Base-by-base conservation (phyloP, 2,888 invertebrate species). In the Euspilapteryx auroguttella region DNA sequence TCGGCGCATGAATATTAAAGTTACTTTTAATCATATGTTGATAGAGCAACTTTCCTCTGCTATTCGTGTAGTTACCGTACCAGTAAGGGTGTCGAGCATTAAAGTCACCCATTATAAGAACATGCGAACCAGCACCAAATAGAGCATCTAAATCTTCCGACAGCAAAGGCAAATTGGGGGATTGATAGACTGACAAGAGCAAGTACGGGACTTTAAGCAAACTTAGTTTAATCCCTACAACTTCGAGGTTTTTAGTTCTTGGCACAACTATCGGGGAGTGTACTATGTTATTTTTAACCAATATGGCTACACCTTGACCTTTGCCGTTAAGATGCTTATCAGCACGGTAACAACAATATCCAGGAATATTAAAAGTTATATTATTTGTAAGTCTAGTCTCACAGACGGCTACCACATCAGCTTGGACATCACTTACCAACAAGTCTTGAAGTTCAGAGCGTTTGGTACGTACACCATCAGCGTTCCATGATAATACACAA, bases 61-160 rank as follows among this genome's bases (percentile, higher is more conserved):
- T 17, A 25, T 33, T 33, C 2, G 4, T 13, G 10, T 9, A 13
- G 9, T 13, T 17, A 7, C 24, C 17, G 11, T 14, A 3, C 33
- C 33, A 33, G 6, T 27, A 14, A 2, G 4, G 6, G 13, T 33
- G 33, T 3, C 26, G 25, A 8, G 30, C 28, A 25, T 33, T 33
- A 25, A 33, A 26, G 12, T 33, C 33, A 3, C 33, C 33, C 20
- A 28, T 17, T 9, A 33, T 22, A 8, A 34, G 3, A 2, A 34
- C 31, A 15, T 15, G 13, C 11, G 15, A 10, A 3, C 33, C 31
- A 4, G 31, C 3, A 7, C 13, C 12, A 14, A 34, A 24, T 3
- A 34, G n/a, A 3, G 27, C 12, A 10, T 34, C 33, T 10, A 34
- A 15, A 10, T 31, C 33, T 14, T 10, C 12, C 9, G 10, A n/a